Base-by-base conservation (phyloP, 2,113 vertebrate species). In the Elephas maximus region DNA sequence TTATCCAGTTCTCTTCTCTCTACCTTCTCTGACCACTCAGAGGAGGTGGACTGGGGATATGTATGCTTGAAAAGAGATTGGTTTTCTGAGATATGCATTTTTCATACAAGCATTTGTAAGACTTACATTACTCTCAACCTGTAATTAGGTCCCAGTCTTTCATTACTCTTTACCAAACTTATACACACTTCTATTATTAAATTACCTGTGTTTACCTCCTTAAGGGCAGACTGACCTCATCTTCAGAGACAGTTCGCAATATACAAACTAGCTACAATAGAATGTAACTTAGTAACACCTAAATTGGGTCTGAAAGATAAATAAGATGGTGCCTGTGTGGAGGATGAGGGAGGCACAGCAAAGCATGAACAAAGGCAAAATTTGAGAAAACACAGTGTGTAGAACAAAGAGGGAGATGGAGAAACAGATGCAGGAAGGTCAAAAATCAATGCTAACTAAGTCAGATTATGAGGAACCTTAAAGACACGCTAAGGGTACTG, bases 311-410 rank as follows among this genome's bases (percentile, higher is more conserved):
- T 91, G 28, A 94, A 48, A 89, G 17, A 37, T 18, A 88, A 92
- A 9, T 73, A 65, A 48, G 44, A 9, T 15, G 11, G 30, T 74
- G 9, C 37, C 37, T 45, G 12, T 69, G 12, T 60, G 23, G 26
- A 51, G 2, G 26, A 20, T 90, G 10, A 91, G 91, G 63, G 95
- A 84, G 63, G 90, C 18, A 74, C 0, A 90, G 33, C 20, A 94
- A 93, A 93, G 30, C 20, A 96, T n/a, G 8, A 96, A 92, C 83
- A 83, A 93, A 97, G n/a, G 30, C 44, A 86, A 93, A 87, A 87
- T 48, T 33, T 94, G 20, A 96, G 62, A 95, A 94, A 95, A 91
- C 44, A 90, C 0, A 53, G 41, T 79, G 30, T 79, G 24, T 28
- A 94, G 17, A 96, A 73, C 30, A 90, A 24, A 3, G 76, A 94